Conservation (phyloP, 2,888 invertebrate species). For the Hedychridium roseum region DNA sequence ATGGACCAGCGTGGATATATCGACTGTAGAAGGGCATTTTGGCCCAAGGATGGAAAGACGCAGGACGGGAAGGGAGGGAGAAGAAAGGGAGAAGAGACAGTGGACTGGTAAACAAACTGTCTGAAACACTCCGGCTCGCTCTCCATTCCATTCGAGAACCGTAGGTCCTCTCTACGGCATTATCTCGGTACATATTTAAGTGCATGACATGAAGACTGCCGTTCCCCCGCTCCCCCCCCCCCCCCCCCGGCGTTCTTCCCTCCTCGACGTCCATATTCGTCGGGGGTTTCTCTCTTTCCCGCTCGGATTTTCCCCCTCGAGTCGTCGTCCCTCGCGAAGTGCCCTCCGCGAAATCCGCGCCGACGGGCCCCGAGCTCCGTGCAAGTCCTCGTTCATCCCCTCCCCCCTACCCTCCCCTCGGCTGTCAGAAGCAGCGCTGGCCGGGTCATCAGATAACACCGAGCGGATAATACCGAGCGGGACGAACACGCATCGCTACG, state of each 20-base stretch:
- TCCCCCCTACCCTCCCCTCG: slow-evolving; percentile 52
- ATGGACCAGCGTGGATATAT: too few relatives aligned
- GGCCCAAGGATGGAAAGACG: background rate
- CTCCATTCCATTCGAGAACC: slow-evolving; percentile 52
- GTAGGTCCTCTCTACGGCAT: slow-evolving; percentile 52
- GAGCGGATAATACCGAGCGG: slow-evolving; percentile 55
- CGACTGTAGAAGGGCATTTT: background rate
- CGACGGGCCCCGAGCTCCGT: slow-evolving; percentile 42
- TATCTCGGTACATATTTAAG: slow-evolving; percentile 62
- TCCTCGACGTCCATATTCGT: slow-evolving; percentile 12
- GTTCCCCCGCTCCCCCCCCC: slow-evolving; percentile 29
- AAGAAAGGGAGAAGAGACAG: slow-evolving; percentile 37
- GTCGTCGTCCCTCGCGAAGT: slow-evolving; percentile 14
- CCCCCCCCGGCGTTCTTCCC: slow-evolving; percentile 19
- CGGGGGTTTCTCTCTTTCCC: slow-evolving; percentile 7
- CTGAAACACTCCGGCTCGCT: slow-evolving; percentile 56
- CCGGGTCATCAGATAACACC: slow-evolving; percentile 61
- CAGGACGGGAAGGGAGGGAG: background rate
- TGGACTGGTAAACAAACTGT: slow-evolving; percentile 60
- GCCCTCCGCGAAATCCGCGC: slow-evolving; percentile 38
- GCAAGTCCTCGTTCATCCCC: slow-evolving; percentile 59
- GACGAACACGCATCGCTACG: slow-evolving; percentile 41
- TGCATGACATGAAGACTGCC: slow-evolving; percentile 56
- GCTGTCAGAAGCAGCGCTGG: slow-evolving; percentile 61
- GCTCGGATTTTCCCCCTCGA: background rate